Percentiles rank a stretch among this genome's conserved stretches.
Conservation (phyloP, 2,113 vertebrate genomes). For the Forbesichthys agassizii region DNA sequence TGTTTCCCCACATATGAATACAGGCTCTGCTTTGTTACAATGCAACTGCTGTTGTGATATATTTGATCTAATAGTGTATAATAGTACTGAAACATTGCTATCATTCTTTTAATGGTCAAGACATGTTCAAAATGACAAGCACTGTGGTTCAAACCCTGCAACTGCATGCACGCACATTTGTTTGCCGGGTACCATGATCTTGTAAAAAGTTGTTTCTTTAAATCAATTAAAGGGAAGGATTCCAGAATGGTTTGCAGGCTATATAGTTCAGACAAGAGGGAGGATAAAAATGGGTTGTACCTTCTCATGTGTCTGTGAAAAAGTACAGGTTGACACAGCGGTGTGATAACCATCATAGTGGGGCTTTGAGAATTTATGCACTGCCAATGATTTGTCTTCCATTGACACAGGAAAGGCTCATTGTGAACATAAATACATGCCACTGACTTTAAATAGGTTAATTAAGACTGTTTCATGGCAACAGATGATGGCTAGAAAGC, state of each 20-base stretch:
- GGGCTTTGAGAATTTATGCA: slow-evolving; percentile 38
- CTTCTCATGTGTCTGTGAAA: slow-evolving; percentile 5
- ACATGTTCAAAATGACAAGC: too few relatives aligned
- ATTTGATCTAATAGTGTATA: too few relatives aligned
- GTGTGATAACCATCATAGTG: slow-evolving; percentile 47
- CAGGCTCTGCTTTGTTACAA: too few relatives aligned
- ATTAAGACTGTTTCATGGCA: slow-evolving; percentile 73
- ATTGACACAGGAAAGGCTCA: slow-evolving; percentile 58
- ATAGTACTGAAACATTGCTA: too few relatives aligned
- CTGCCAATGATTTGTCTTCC: slow-evolving; percentile 55
- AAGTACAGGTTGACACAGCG: neutral
- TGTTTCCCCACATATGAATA: too few relatives aligned
- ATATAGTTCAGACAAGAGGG: neutral
- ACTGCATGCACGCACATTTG: too few relatives aligned
- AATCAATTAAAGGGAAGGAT: neutral
- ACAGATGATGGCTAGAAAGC: slow-evolving; percentile 70
- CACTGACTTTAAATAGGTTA: slow-evolving; percentile 73
- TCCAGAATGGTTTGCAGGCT: neutral
- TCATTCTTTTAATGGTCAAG: too few relatives aligned
- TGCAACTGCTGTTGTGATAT: too few relatives aligned
- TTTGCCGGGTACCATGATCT: too few relatives aligned
- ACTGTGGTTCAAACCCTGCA: too few relatives aligned
- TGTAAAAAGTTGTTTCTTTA: neutral
- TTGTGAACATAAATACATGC: slow-evolving; percentile 65
- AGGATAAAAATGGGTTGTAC: slow-evolving; percentile 9